Evolutionary conservation across 1,140 invertebrate genomes (phyloP).

Genomic region (Drosophila albomicans): DNA sequence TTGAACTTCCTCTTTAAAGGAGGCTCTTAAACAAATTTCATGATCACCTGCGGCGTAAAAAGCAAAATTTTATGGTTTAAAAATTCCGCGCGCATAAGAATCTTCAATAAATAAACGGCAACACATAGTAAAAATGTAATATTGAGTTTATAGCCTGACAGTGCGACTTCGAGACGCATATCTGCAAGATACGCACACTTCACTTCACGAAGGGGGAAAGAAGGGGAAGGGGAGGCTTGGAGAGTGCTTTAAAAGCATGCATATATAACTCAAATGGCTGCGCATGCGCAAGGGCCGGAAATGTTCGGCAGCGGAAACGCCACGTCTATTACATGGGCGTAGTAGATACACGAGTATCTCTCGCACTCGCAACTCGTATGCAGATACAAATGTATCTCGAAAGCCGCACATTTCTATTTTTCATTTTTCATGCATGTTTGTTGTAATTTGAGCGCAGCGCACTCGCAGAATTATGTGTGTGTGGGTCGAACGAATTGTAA

Average conservation of each 20-base stretch:
- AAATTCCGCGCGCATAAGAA: slow-evolving; percentile 74
- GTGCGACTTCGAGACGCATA: slow-evolving; percentile 21
- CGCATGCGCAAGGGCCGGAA: slow-evolving; percentile 71
- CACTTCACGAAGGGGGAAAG: background rate
- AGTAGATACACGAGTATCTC: slow-evolving; percentile 30
- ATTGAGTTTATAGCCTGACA: slow-evolving; percentile 45
- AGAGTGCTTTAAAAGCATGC: slow-evolving; percentile 50
- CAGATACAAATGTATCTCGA: slow-evolving; percentile 55
- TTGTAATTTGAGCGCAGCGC: slow-evolving; percentile 62
- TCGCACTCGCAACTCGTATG: slow-evolving; percentile 33
- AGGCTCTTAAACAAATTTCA: slow-evolving; percentile 44
- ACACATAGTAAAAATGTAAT: slow-evolving; percentile 70
- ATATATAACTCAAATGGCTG: slow-evolving; percentile 60
- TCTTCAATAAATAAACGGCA: slow-evolving; percentile 80
- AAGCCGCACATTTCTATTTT: slow-evolving; percentile 55
- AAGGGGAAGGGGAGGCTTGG: background rate
- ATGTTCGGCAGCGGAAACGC: slow-evolving; percentile 69
- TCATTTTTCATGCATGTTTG: slow-evolving; percentile 19
- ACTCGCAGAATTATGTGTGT: slow-evolving; percentile 22
- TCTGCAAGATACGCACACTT: slow-evolving; percentile 39
- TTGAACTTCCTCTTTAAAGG: slow-evolving; percentile 8
- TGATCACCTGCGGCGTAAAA: slow-evolving; percentile 67
- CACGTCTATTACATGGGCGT: slow-evolving; percentile 62
- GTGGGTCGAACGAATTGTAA: slow-evolving; percentile 57
- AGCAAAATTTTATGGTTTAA: slow-evolving; percentile 72